Base-by-base conservation (phyloP, 2,797 vertebrate species). In the Mallotus villosus region DNA sequence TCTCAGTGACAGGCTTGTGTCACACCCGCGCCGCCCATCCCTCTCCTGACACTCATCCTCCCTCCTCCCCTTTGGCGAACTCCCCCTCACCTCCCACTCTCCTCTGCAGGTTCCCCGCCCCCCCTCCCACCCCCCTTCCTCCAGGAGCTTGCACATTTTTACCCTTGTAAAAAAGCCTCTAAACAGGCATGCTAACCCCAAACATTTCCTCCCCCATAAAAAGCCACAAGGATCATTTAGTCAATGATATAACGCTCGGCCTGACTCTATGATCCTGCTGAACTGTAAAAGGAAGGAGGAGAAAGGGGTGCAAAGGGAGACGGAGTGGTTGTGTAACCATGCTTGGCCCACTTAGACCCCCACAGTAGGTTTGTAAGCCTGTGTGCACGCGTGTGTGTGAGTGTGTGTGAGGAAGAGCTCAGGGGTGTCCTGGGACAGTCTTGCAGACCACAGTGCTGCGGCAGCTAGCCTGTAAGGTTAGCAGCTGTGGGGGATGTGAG, bases 401-500 rank as follows among this genome's bases (percentile, higher is more conserved):
- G 60, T 62, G 60, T 62, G 27, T 34, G 61, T n/a, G 65, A 14
- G 32, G 46, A 68, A 68, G 63, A 63, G 70, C 63, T 72, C 76
- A 81, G 76, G 77, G 77, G 78, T 72, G 84, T 76, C 81, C 85
- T 85, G 89, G 90, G 90, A 90, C 87, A 91, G 81, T 41, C 6
- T 83, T 86, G 85, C 82, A 83, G 78, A 76, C 79, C 77, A 74
- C 83, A 90, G 83, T 81, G 79, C 90, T 90, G 72, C 74, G 81
- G 85, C 84, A 88, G 87, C 88, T 91, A 85, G 37, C 2, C 92
- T 89, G 78, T 75, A 82, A 73, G 88, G 91, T 91, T 91, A 91
- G 90, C 86, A 87, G 87, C 81, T 89, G 85, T 85, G 84, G 8
- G 72, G 68, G 72, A 82, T 78, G 76, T 74, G 74, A 81, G 82